A percentile compares a stretch with the other conserved stretches of the same genome.
Conservation (phyloP, 53 echinoderm and acorn worm genomes). For the Glandiceps talaboti region DNA sequence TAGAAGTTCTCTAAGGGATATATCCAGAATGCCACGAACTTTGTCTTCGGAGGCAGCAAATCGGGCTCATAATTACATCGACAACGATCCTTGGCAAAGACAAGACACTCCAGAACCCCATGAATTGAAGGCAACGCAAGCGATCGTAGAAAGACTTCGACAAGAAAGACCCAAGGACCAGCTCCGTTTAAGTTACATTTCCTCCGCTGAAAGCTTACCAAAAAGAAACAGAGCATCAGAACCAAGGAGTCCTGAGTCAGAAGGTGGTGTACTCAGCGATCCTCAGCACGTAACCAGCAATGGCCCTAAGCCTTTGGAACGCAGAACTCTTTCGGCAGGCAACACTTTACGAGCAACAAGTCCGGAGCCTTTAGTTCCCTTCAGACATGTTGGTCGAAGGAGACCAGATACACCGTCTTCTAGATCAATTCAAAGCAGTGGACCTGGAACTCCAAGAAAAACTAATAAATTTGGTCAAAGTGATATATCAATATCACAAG, state of each 20-base stretch:
- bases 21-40: background rate
- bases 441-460: slow-evolving; percentile 1
- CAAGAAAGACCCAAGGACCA: background rate
- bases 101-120: background rate
- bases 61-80: background rate
- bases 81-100: background rate
- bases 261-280: background rate
- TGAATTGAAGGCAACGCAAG: background rate
- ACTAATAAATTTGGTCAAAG: slow-evolving; percentile 15
- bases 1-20: background rate
- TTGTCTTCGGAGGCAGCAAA: background rate
- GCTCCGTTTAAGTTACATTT: background rate
- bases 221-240: background rate
- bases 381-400: background rate
- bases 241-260: background rate
- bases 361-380: background rate
- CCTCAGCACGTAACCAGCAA: background rate
- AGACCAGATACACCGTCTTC: slow-evolving; percentile 18
- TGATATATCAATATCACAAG: slow-evolving; percentile 50
- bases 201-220: background rate
- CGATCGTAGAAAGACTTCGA: background rate
- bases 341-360: background rate
- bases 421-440: slow-evolving; percentile 11
- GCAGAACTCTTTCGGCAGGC: background rate
- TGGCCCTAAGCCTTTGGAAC: background rate